These are phyloP conservation scores for Centruroides sculpturatus DNA, from an alignment of 1,140 invertebrate species.

Conservation along the genomic window DNA sequence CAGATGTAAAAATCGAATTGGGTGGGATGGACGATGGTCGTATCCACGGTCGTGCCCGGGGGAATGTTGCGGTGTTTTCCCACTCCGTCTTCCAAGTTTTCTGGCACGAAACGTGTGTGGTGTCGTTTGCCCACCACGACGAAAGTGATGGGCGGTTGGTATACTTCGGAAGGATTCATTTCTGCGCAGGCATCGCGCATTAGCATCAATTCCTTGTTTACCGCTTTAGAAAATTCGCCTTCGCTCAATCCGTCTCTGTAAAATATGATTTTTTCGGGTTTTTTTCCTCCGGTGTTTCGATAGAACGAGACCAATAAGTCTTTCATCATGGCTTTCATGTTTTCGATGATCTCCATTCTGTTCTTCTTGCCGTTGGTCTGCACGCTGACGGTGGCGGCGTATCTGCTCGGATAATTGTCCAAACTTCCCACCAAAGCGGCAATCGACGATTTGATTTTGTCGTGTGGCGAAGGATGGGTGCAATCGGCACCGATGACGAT, in stretches of 20 bases:
- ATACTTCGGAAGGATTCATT: background rate
- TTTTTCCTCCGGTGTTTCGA: background rate
- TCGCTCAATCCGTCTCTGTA: constrained; percentile 33
- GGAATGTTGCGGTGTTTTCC: constrained; percentile 46
- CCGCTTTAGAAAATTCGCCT: constrained; percentile 29
- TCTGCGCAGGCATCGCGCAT: constrained; percentile 8
- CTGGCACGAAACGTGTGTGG: constrained; percentile 6
- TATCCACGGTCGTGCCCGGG: constrained; percentile 71
- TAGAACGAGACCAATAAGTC: constrained; percentile 30
- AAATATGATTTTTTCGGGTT: constrained; percentile 27
- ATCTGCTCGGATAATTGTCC: constrained; percentile 6
- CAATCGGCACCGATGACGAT: constrained; percentile 76
- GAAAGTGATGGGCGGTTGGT: constrained; percentile 14
- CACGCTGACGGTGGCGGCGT: constrained; percentile 7
- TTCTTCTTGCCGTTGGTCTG: constrained; percentile 10
- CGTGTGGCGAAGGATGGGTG: constrained; percentile 58
- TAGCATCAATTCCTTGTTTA: constrained; percentile 9
- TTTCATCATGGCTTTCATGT: constrained; percentile 52
- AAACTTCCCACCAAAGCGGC: constrained; percentile 42
- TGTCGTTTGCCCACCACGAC: constrained; percentile 18
- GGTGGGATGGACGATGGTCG: constrained; percentile 58
- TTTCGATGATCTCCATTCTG: constrained; percentile 7
- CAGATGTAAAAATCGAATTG: constrained; percentile 75
- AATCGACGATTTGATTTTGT: constrained; percentile 55
- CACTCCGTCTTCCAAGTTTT: constrained; percentile 15